Conservation (phyloP, 2,888 invertebrate species). For the Chironomus tentans region DNA sequence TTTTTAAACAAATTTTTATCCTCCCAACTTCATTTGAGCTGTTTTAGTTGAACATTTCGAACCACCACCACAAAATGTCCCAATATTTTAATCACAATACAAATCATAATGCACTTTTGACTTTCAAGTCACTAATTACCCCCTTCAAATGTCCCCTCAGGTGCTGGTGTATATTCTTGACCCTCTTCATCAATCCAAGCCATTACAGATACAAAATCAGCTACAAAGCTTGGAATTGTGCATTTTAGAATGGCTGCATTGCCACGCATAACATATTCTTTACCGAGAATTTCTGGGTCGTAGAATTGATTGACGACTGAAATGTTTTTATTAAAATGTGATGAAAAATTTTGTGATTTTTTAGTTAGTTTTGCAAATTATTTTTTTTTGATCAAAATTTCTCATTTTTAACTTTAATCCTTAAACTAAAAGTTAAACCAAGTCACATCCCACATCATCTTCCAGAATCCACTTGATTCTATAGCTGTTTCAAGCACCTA, state of each 20-base stretch:
- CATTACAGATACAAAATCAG: slow-evolving; percentile 83
- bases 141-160: not conserved
- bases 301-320: slow-evolving; percentile 82
- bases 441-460: not conserved
- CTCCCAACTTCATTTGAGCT: not conserved
- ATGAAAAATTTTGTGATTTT: too few species aligned
- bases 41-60: not conserved
- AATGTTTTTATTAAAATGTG: too few species aligned
- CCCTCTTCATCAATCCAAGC: slow-evolving; percentile 67
- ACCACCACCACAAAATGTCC: not conserved
- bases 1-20: not conserved
- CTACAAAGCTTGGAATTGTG: slow-evolving; percentile 82
- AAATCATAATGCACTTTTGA: not conserved
- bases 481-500: not conserved
- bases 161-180: slow-evolving; percentile 48
- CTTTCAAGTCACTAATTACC: not conserved
- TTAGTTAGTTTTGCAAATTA: too few species aligned
- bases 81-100: not conserved
- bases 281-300: slow-evolving; percentile 78
- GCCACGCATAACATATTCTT: slow-evolving; percentile 79
- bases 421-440: not conserved
- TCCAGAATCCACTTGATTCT: not conserved
- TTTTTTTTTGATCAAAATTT: too few species aligned
- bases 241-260: slow-evolving; percentile 82
- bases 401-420: too few species aligned